Base-by-base conservation (phyloP, 2,797 vertebrate genomes). In the Hemitrygon akajei region DNA sequence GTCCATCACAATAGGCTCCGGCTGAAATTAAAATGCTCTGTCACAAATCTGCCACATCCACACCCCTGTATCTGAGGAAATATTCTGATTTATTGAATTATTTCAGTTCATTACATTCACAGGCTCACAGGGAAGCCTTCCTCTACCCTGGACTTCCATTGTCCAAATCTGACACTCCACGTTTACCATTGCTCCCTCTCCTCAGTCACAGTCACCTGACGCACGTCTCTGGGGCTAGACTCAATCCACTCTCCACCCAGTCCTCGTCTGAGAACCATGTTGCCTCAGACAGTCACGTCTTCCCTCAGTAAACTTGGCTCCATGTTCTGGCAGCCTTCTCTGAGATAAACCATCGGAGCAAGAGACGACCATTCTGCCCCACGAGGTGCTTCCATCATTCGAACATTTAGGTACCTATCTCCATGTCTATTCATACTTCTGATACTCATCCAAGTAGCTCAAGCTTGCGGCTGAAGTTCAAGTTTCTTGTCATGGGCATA, bases 41-140 rank as follows among this genome's bases (percentile, higher is more conserved):
- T 56, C 81, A 82, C 81, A 82, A 82, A 82, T 82, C 81, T 82
- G 81, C 81, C 81, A 82, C 3, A 5, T 82, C 81, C 40, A 27
- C 3, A 58, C 27, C 56, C 81, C 47, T 7, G 20, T 81, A 40
- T 20, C 1, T 22, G 5, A 37, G 79, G 37, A 20, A 56, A 1
- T 82, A 47, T 47, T 82, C 56, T 56, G 81, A 82, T 82, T 82
- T 27, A 82, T 9, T 9, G 81, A 47, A 56, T 11, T 82, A 27
- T 27, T 82, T 82, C 7, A 56, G 25, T 56, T 56, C 40, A 82
- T 82, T 82, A 82, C 81, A 47, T 25, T 56, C 81, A 27, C 20
- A 20, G 9, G 5, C 22, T 30, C 25, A 5, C 71, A 73, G 20
- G 25, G 18, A 82, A 56, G 25, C 81, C 56, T 82, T 47, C 25